Conservation (phyloP, 2,888 invertebrate species). For the Nomada flava region DNA sequence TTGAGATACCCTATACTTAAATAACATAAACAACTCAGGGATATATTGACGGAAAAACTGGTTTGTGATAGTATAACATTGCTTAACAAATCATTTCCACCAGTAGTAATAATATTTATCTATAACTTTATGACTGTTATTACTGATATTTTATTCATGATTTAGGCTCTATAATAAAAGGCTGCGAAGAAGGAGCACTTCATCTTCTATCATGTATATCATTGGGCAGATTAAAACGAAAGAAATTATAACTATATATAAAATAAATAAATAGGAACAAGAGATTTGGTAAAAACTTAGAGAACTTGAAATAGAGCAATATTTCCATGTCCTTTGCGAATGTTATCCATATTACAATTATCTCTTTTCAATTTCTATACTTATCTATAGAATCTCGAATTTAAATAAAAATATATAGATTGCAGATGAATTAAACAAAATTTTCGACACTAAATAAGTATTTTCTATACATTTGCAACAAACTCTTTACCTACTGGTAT, state of each 20-base stretch:
- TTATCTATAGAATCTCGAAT: conserved; percentile 41
- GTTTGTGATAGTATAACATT: conserved; percentile 57
- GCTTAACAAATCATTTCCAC: conserved; percentile 58
- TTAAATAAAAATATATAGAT: conserved; percentile 27
- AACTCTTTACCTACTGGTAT: conserved; percentile 10
- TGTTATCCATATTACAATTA: conserved; percentile 19
- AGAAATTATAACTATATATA: conserved; percentile 48
- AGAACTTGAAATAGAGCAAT: conserved; percentile 49
- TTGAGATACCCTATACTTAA: conserved; percentile 36
- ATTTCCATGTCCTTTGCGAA: conserved; percentile 29
- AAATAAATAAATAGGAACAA: conserved; percentile 67
- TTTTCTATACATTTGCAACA: conserved; percentile 23
- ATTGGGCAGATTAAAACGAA: conserved; percentile 32
- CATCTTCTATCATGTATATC: conserved; percentile 33
- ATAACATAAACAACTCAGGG: conserved; percentile 33
- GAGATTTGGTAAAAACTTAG: conserved; percentile 48
- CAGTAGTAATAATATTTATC: conserved; percentile 58
- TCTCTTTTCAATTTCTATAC: conserved; percentile 6
- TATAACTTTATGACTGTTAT: conserved; percentile 56
- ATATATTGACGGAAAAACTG: conserved; percentile 60
- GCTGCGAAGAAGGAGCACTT: conserved; percentile 70
- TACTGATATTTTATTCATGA: conserved; percentile 60
- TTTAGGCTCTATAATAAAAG: conserved; percentile 72
- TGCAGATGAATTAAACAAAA: conserved; percentile 22
- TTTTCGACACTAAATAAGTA: conserved; percentile 10